These are phyloP conservation scores for Solen grandis DNA, from an alignment of 1,140 invertebrate genomes.

Conservation along the genomic window DNA sequence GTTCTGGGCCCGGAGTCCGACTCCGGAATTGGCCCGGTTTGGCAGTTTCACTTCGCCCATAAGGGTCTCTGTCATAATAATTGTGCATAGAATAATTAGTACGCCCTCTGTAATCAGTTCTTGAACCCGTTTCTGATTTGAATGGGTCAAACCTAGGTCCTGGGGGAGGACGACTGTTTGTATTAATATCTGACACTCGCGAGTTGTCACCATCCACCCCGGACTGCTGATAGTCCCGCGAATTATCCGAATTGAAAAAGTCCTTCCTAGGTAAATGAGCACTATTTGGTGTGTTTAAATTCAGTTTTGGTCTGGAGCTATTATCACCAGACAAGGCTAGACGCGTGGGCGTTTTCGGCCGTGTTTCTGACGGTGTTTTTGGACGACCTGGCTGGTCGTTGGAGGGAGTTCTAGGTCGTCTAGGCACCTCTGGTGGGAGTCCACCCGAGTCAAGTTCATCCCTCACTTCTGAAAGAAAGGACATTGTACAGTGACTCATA, in stretches of 20 bases:
- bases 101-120: slow-evolving; percentile 48
- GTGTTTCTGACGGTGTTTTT: slow-evolving; percentile 69
- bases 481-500: no score
- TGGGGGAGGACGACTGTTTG: slow-evolving; percentile 66
- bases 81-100: slow-evolving; percentile 67
- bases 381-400: slow-evolving; percentile 56
- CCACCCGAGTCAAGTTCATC: slow-evolving; percentile 54
- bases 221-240: slow-evolving; percentile 42
- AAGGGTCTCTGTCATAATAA: slow-evolving; percentile 61
- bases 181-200: slow-evolving; percentile 58
- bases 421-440: slow-evolving; percentile 48
- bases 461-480: slow-evolving; percentile 1
- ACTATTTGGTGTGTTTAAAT: slow-evolving; percentile 55
- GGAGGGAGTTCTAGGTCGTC: slow-evolving; percentile 63
- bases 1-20: slow-evolving; percentile 80
- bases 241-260: slow-evolving; percentile 45
- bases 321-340: slow-evolving; percentile 36
- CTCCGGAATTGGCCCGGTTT: slow-evolving; percentile 77
- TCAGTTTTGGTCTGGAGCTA: slow-evolving; percentile 2
- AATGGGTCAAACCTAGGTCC: slow-evolving; percentile 70
- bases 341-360: slow-evolving; percentile 75
- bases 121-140: slow-evolving; percentile 21
- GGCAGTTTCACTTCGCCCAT: slow-evolving; percentile 58
- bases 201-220: slow-evolving; percentile 64
- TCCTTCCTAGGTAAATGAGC: slow-evolving; percentile 61